phyloP scores from a whole-genome alignment of 1,140 invertebrate species.

The Eueides isabella region DNA sequence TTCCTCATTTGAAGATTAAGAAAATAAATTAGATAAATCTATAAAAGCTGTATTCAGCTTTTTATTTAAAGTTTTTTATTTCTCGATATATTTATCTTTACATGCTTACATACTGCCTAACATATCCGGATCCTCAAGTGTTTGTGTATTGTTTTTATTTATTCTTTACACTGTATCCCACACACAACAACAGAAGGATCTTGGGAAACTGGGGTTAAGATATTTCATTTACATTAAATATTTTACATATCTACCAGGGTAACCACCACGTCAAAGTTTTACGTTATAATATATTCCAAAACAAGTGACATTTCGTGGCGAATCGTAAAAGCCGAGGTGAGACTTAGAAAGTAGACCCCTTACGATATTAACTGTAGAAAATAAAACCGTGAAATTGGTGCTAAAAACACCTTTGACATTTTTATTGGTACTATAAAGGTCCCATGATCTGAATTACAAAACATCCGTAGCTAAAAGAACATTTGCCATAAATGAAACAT shows the following conservation, averaged over 20 bases:
- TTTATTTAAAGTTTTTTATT: too few species aligned
- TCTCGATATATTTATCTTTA: too few species aligned
- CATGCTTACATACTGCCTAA: too few species aligned
- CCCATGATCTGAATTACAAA: constrained; percentile 16
- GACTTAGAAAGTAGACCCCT: constrained; percentile 23
- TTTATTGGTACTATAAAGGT: constrained; percentile 21
- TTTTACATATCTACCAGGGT: neutral
- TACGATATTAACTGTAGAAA: constrained; percentile 15
- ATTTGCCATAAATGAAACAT: neutral
- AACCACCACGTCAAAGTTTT: neutral
- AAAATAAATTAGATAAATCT: too few species aligned
- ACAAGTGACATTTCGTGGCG: constrained; percentile 16
- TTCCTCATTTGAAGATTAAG: too few species aligned
- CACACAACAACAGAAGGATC: too few species aligned
- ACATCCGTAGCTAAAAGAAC: neutral
- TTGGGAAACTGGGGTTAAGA: too few species aligned
- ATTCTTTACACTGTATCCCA: too few species aligned
- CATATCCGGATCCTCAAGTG: too few species aligned
- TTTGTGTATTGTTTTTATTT: too few species aligned
- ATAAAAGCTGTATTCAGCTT: too few species aligned
- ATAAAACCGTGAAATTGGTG: constrained; percentile 20
- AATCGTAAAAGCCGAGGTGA: constrained; percentile 15
- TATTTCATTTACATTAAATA: neutral
- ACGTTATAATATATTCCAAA: neutral
- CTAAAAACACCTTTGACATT: constrained; percentile 24